These are phyloP conservation scores for Maconellicoccus hirsutus DNA, from an alignment of 1,140 invertebrate species.

Conservation along the genomic window DNA sequence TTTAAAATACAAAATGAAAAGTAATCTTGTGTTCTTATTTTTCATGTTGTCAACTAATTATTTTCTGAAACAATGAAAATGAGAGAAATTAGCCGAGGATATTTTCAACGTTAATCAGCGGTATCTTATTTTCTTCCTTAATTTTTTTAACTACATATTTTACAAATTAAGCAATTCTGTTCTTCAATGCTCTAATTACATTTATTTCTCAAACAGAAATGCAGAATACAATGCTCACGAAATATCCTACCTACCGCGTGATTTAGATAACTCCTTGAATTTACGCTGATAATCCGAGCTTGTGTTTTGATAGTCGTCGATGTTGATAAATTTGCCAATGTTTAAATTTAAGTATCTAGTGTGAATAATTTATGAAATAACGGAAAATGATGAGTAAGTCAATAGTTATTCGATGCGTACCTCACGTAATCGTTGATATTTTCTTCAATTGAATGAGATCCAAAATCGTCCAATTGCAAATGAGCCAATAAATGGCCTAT, in stretches of 20 bases:
- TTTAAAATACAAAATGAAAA: slow-evolving; percentile 12
- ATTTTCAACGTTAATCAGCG: no score
- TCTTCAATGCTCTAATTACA: no score
- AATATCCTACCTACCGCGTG: not conserved
- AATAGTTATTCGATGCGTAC: not conserved
- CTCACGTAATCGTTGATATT: not conserved
- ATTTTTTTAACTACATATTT: no score
- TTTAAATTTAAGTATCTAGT: not conserved
- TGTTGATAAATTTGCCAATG: not conserved
- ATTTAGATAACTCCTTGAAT: not conserved
- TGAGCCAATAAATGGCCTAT: not conserved
- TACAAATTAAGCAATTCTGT: no score
- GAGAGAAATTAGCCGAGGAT: no score
- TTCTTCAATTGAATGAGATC: not conserved
- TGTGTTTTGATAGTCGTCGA: slow-evolving; percentile 7
- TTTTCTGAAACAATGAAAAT: no score
- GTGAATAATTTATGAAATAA: not conserved
- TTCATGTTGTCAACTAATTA: not conserved
- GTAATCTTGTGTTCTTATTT: not conserved
- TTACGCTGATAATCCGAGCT: not conserved
- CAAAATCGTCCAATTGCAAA: not conserved
- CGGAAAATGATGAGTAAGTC: not conserved
- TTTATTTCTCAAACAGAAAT: no score
- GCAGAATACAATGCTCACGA: no score
- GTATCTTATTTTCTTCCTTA: no score